Percentiles rank a stretch among this genome's conserved stretches.
These are phyloP conservation scores for Saccostrea glomerata DNA, from an alignment of 1,140 invertebrate genomes.

Conservation along the genomic window DNA sequence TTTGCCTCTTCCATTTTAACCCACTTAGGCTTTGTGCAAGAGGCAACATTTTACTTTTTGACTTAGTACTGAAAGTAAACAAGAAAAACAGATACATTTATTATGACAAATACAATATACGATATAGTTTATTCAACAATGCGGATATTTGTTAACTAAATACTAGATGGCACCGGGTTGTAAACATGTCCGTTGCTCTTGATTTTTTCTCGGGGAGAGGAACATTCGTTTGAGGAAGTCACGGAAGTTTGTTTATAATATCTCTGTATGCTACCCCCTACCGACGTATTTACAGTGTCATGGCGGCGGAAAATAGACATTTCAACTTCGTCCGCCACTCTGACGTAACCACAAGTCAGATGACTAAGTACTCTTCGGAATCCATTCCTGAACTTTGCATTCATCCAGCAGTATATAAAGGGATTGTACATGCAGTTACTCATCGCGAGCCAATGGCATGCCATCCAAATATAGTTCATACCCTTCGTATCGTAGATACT, in stretches of 20 bases:
- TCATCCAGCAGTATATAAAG: constrained; percentile 95
- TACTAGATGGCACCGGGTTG: neutral
- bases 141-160: neutral
- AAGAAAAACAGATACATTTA: too few relatives aligned
- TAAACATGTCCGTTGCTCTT: constrained; percentile 14
- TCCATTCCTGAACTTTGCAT: constrained; percentile 85
- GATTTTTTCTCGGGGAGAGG: neutral
- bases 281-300: constrained; percentile 59
- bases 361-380: constrained; percentile 70
- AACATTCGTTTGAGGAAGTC: neutral
- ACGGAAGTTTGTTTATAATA: constrained; percentile 14
- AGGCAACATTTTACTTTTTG: too few relatives aligned
- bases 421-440: constrained; percentile 95
- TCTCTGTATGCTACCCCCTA: constrained; percentile 40
- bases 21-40: too few relatives aligned
- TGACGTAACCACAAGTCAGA: constrained; percentile 62
- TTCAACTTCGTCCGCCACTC: constrained; percentile 54
- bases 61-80: too few relatives aligned
- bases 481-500: constrained; percentile 79
- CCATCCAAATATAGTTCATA: constrained; percentile 73
- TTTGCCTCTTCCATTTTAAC: too few relatives aligned
- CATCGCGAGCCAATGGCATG: constrained; percentile 91
- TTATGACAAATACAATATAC: neutral
- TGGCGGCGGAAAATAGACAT: constrained; percentile 58
- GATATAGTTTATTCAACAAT: neutral